These are phyloP conservation scores for Thera obeliscata DNA, from an alignment of 2,888 invertebrate species.

Conservation along the genomic window DNA sequence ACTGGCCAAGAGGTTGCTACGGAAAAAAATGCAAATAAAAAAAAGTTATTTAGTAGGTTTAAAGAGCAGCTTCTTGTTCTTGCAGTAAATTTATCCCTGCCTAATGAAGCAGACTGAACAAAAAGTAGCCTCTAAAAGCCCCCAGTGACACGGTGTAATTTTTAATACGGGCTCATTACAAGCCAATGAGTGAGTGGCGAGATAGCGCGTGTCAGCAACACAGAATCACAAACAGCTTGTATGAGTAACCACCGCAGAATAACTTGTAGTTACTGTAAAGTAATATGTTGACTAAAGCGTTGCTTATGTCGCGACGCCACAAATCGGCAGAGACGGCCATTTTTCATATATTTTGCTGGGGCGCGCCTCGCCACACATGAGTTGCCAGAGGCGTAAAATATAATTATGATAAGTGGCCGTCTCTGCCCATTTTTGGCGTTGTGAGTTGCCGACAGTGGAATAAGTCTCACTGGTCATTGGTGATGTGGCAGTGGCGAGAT, in stretches of 20 bases:
- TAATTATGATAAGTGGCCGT: too few species aligned
- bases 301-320: neutral
- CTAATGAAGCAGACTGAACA: constrained; percentile 1
- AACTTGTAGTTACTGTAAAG: constrained; percentile 2
- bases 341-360: too few species aligned
- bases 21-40: too few species aligned
- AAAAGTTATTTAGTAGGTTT: too few species aligned
- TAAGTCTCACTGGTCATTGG: too few species aligned
- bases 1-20: too few species aligned
- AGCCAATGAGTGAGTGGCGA: constrained; percentile 31
- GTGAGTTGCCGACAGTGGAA: too few species aligned
- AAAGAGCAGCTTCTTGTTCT: neutral
- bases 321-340: too few species aligned
- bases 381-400: too few species aligned
- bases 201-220: constrained; percentile 38
- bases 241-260: constrained; percentile 10
- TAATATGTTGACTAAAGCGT: constrained; percentile 1
- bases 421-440: too few species aligned
- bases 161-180: constrained; percentile 42
- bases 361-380: too few species aligned
- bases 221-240: constrained; percentile 15
- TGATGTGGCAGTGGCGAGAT: too few species aligned
- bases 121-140: constrained; percentile 23
- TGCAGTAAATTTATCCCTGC: neutral
- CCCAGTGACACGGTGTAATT: constrained; percentile 39